phyloP scores from a whole-genome alignment of 2,888 invertebrate genomes.

The Liodrosophila aerea region DNA sequence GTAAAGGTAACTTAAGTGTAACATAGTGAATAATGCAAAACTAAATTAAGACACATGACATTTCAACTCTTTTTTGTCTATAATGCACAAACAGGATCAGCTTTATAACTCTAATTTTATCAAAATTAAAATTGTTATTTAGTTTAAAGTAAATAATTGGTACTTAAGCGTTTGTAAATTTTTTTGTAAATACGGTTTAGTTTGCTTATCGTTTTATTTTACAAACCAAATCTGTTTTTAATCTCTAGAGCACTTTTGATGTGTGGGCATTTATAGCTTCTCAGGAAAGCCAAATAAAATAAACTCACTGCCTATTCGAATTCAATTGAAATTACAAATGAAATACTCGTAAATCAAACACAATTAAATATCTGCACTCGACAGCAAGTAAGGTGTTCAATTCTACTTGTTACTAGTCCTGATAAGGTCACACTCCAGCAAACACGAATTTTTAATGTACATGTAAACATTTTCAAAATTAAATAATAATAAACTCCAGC shows the following conservation, averaged over 20 bases:
- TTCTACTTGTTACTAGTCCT: slow-evolving; percentile 31
- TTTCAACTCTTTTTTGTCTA: not conserved
- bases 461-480: slow-evolving; percentile 48
- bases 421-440: slow-evolving; percentile 36
- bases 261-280: slow-evolving; percentile 25
- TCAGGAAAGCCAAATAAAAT: slow-evolving; percentile 36
- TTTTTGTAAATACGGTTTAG: no score
- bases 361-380: slow-evolving; percentile 33
- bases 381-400: slow-evolving; percentile 31
- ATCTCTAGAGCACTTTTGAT: slow-evolving; percentile 2
- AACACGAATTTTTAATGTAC: slow-evolving; percentile 64
- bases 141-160: no score
- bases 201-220: no score
- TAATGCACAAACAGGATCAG: not conserved
- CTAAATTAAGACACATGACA: not conserved
- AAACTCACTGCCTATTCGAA: slow-evolving; percentile 30
- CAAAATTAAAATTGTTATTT: no score
- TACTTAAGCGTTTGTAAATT: no score
- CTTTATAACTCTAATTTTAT: no score
- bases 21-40: no score
- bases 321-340: slow-evolving; percentile 30
- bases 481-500: slow-evolving; percentile 25
- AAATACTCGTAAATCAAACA: not conserved
- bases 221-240: no score
- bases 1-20: not conserved